Percentiles rank a stretch among this genome's conserved stretches.
These are phyloP conservation scores for Xiphophorus birchmanni DNA, from an alignment of 2,797 vertebrate genomes.

Conservation along the genomic window DNA sequence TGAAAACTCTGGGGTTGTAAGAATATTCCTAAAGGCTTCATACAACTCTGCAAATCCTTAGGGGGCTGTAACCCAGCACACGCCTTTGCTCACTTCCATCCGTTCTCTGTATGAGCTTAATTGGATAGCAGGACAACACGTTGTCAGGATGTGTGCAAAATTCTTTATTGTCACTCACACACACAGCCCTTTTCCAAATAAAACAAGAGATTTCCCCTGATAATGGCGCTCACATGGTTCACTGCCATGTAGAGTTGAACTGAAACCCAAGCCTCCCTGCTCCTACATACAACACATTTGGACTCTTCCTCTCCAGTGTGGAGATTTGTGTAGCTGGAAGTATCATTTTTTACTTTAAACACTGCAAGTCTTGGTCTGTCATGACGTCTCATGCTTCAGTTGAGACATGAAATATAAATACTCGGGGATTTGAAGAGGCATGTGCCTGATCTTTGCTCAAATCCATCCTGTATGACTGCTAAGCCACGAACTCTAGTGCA, in stretches of 20 bases:
- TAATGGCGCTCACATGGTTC: constrained; percentile 19
- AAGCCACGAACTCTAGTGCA: background rate
- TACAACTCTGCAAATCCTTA: constrained; percentile 30
- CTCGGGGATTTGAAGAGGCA: constrained; percentile 13
- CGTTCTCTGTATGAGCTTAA: constrained; percentile 63
- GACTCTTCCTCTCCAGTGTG: constrained; percentile 1
- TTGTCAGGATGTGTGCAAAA: constrained; percentile 49
- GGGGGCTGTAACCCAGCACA: constrained; percentile 57
- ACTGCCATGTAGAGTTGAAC: constrained; percentile 12
- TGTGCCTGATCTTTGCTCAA: constrained; percentile 21
- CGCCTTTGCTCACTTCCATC: constrained; percentile 46
- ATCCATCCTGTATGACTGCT: constrained; percentile 9
- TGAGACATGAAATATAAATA: constrained; percentile 23
- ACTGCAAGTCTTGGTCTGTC: constrained; percentile 2
- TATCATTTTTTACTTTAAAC: constrained; percentile 8
- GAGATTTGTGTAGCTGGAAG: background rate
- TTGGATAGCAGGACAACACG: constrained; percentile 47
- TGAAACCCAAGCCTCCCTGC: constrained; percentile 20
- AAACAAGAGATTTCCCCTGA: constrained; percentile 46
- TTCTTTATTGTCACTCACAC: constrained; percentile 32
- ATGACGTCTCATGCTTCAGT: constrained; percentile 2
- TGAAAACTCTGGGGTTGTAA: constrained; percentile 51
- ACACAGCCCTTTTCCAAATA: constrained; percentile 22
- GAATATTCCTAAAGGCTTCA: constrained; percentile 50
- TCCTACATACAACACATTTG: constrained; percentile 13